These are phyloP conservation scores for Villa cingulata DNA, from an alignment of 2,888 invertebrate genomes.

Conservation along the genomic window DNA sequence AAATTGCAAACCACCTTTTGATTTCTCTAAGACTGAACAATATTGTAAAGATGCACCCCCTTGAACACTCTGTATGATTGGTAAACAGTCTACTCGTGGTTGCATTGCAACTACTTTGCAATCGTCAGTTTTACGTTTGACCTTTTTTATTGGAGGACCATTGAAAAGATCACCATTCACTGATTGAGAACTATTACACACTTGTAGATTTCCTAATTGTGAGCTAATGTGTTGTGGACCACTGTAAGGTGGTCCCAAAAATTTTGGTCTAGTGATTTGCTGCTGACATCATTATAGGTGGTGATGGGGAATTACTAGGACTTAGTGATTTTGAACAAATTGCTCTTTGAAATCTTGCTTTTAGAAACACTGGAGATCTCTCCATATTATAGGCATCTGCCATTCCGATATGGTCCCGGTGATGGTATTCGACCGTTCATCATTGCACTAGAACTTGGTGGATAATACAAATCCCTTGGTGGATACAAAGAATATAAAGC, in stretches of 20 bases:
- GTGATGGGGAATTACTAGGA: conserved; percentile 10
- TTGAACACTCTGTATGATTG: conserved; percentile 61
- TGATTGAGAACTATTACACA: not conserved
- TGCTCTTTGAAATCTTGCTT: conserved; percentile 16
- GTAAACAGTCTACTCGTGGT: conserved; percentile 55
- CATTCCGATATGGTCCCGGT: not conserved
- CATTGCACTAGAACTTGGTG: conserved; percentile 22
- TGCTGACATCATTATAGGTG: conserved; percentile 16
- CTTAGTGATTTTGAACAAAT: conserved; percentile 6
- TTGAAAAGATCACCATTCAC: not conserved
- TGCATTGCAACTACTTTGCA: conserved; percentile 64
- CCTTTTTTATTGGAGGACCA: conserved; percentile 15
- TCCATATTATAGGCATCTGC: conserved; percentile 12
- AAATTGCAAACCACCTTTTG: conserved; percentile 47
- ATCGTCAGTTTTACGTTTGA: conserved; percentile 43
- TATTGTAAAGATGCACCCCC: conserved; percentile 32
- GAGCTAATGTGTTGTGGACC: not conserved
- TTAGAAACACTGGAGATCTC: conserved; percentile 16
- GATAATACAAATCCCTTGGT: conserved; percentile 13
- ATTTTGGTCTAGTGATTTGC: conserved; percentile 6
- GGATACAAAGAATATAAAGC: too few species aligned
- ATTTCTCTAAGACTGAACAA: conserved; percentile 29
- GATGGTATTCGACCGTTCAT: conserved; percentile 2
- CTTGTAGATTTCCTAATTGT: not conserved
- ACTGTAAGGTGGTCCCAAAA: conserved; percentile 3